phyloP scores from a whole-genome alignment of 2,888 invertebrate genomes.

The Norana najaformis region DNA sequence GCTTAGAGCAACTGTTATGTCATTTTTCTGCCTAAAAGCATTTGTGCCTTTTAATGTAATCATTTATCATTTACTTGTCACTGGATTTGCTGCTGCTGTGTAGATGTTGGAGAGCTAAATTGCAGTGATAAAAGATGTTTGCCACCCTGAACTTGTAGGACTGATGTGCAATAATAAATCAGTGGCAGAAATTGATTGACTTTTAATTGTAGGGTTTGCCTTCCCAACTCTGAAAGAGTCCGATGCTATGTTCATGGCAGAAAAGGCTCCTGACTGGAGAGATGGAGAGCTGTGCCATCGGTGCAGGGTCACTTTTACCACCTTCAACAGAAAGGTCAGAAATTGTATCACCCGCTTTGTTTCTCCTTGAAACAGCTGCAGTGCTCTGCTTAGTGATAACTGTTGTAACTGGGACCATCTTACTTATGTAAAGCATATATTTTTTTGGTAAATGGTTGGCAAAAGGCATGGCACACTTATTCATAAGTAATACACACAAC shows the following conservation, averaged over 20 bases:
- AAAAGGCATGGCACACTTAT: neutral
- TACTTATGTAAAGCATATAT: neutral
- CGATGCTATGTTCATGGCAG: conserved; percentile 97
- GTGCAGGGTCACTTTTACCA: conserved; percentile 81
- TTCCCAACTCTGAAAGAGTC: conserved; percentile 90
- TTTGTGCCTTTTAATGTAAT: no score
- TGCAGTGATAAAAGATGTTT: neutral
- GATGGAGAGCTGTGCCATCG: conserved; percentile 93
- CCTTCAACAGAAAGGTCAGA: conserved; percentile 77
- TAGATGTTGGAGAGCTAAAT: neutral
- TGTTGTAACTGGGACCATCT: neutral
- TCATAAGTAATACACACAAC: no score
- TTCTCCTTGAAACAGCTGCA: neutral
- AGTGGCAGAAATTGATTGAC: neutral
- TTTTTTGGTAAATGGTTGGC: neutral
- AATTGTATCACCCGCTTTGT: neutral
- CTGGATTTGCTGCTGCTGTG: neutral
- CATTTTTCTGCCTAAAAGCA: no score
- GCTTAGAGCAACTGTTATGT: neutral
- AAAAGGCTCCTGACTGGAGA: conserved; percentile 95
- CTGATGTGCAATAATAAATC: neutral
- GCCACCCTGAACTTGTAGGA: neutral
- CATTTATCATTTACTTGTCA: neutral
- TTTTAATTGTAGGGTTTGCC: conserved; percentile 68
- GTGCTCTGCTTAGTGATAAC: neutral